Base-by-base conservation (phyloP, 2,797 vertebrate genomes). In the Streptopelia turtur region DNA sequence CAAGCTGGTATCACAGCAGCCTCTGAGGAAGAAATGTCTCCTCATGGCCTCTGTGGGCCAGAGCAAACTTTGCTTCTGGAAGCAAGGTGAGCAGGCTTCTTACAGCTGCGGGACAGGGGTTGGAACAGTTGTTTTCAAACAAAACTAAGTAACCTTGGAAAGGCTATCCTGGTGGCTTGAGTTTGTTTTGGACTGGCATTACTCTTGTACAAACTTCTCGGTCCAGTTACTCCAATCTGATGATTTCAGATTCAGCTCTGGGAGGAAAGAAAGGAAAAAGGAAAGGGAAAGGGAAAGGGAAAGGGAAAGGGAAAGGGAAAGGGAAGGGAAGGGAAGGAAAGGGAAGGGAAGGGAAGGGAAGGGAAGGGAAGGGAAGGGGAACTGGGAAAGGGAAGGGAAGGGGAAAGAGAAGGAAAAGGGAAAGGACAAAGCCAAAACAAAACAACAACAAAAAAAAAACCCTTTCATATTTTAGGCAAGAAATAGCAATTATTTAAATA, bases 341-440 rank as follows among this genome's bases (percentile, higher is more conserved):
- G 37, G 37, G 11, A 35, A 35, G 35, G 37, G 37, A 13, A 37
- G 37, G 37, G 35, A 35, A 35, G 12, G 37, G 37, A 37, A 37
- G 35, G 35, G 10, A 37, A 37, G 35, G 35, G 35, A 37, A 37
- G 35, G 35, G 10, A 37, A 37, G 35, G 35, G 35, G 35, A 37
- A 15, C 0, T 0, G 3, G 35, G 9, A 37, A 37, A 37, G 35
- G 35, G 10, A 37, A 37, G 35, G 35, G 9, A 37, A 37, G 10
- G 35, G 35, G 9, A 37, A 37, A 37, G 35, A 35, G 35, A 37
- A 37, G 35, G 35, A n/a, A n/a, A n/a, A n/a, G n/a, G n/a, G n/a
- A n/a, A n/a, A n/a, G n/a, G n/a, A 35, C 35, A 37, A 37, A 37
- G 8, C 23, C 12, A 66, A 33, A 25, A 18, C 43, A 49, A 33